A percentile compares a stretch with the other conserved stretches of the same genome.
phyloP scores from a whole-genome alignment of 2,888 invertebrate genomes.

The Lingula anatina region DNA sequence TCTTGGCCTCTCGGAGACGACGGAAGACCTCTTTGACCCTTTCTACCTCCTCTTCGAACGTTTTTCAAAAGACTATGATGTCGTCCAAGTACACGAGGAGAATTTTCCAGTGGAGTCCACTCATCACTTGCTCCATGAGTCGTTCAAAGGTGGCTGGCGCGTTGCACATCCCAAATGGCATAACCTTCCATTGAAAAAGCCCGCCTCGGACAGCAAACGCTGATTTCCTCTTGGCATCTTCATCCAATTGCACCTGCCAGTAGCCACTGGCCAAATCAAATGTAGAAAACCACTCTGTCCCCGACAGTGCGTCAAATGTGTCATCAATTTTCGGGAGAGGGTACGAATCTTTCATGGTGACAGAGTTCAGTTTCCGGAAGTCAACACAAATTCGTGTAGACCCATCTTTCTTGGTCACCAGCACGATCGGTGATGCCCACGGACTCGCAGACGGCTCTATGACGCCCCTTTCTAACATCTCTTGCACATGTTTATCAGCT shows the following conservation, averaged over 20 bases:
- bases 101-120: conserved; percentile 6
- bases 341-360: conserved; percentile 5
- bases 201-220: conserved; percentile 10
- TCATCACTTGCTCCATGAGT: conserved; percentile 7
- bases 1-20: background rate
- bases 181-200: conserved; percentile 10
- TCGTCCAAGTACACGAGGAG: conserved; percentile 16
- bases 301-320: conserved; percentile 2
- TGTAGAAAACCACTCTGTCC: conserved; percentile 4
- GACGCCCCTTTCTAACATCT: conserved; percentile 3
- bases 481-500: conserved; percentile 2
- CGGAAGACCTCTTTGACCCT: conserved; percentile 1
- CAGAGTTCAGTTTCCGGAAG: conserved; percentile 2
- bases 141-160: conserved; percentile 12
- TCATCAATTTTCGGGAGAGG: conserved; percentile 3
- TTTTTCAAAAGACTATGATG: conserved; percentile 9
- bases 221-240: conserved; percentile 1
- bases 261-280: conserved; percentile 6
- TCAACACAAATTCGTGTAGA: conserved; percentile 5
- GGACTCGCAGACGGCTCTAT: conserved; percentile 8
- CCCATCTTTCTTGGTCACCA: conserved; percentile 5
- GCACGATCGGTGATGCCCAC: conserved; percentile 5
- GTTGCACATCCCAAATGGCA: conserved; percentile 17
- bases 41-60: no score
- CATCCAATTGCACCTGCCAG: conserved; percentile 4